Conservation (phyloP, 2,888 invertebrate genomes). For the Hermodice carunculata region DNA sequence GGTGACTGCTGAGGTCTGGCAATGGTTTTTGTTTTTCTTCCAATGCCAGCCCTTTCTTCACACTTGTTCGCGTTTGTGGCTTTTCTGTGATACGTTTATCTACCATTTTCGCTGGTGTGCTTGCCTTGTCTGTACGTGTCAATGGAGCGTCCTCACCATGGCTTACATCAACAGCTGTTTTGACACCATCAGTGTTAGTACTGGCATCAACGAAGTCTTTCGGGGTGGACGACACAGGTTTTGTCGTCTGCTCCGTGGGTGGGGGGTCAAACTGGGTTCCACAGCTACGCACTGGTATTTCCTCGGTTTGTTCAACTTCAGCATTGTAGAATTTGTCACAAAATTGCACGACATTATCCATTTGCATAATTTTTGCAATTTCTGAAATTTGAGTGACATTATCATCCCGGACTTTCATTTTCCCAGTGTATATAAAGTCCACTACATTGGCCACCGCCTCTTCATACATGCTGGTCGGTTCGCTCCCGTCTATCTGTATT, state of each 20-base stretch:
- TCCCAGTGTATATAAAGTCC: conserved; percentile 65
- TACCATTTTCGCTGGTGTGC: too few relatives aligned
- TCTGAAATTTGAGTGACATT: conserved; percentile 54
- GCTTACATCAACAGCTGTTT: too few relatives aligned
- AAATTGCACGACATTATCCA: conserved; percentile 49
- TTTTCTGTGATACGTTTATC: too few relatives aligned
- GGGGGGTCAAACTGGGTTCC: not conserved
- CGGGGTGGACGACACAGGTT: too few relatives aligned
- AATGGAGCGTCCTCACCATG: too few relatives aligned
- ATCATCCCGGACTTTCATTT: conserved; percentile 45
- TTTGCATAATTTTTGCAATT: conserved; percentile 65
- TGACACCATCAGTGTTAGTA: not conserved
- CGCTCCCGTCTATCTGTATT: conserved; percentile 71
- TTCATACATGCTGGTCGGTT: conserved; percentile 41
- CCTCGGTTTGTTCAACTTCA: conserved; percentile 1
- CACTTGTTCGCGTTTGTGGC: too few relatives aligned
- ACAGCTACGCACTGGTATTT: not conserved
- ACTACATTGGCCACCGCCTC: conserved; percentile 60
- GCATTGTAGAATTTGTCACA: conserved; percentile 31
- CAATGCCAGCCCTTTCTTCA: too few relatives aligned
- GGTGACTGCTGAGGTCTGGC: too few relatives aligned
- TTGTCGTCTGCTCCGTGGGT: not conserved
- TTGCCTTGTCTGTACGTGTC: too few relatives aligned
- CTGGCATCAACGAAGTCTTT: not conserved
- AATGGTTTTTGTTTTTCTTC: too few relatives aligned